These are phyloP conservation scores for Todiramphus chloris DNA, from an alignment of 2,113 vertebrate species.

Conservation along the genomic window DNA sequence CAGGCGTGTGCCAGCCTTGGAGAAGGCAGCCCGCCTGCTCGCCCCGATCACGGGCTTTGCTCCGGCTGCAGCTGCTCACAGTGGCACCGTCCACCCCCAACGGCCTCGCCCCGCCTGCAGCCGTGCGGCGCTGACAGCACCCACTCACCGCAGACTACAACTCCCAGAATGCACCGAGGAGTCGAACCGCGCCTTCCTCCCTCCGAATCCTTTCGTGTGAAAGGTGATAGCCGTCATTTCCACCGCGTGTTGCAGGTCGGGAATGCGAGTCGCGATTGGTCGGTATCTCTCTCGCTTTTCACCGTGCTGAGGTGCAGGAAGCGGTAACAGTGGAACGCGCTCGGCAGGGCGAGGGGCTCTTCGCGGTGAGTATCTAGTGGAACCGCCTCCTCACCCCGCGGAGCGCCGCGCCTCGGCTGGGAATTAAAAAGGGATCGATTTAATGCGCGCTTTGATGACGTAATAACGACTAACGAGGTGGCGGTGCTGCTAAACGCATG, in stretches of 20 bases:
- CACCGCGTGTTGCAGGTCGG: background rate
- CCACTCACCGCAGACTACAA: background rate
- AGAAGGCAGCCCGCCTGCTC: background rate
- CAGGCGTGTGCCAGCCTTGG: background rate
- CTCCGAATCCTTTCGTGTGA: background rate
- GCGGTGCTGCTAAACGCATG: background rate
- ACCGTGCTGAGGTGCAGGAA: background rate
- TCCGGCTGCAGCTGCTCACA: no score
- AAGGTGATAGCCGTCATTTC: background rate
- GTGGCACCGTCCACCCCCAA: no score
- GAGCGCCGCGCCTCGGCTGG: background rate
- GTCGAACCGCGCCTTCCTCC: accelerated
- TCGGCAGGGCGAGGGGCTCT: background rate
- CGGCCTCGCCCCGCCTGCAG: no score
- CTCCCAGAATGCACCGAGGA: background rate
- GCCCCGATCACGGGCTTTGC: no score
- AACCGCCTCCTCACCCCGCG: background rate
- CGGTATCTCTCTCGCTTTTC: background rate
- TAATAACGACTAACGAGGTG: conserved; percentile 78
- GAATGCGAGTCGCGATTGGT: conserved; percentile 40
- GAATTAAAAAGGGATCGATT: background rate
- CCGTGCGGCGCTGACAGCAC: no score
- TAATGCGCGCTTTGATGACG: conserved; percentile 85
- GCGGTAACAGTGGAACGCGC: background rate
- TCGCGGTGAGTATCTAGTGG: background rate